phyloP scores from a whole-genome alignment of 2,113 vertebrate species.

The Pyrgilauda ruficollis region DNA sequence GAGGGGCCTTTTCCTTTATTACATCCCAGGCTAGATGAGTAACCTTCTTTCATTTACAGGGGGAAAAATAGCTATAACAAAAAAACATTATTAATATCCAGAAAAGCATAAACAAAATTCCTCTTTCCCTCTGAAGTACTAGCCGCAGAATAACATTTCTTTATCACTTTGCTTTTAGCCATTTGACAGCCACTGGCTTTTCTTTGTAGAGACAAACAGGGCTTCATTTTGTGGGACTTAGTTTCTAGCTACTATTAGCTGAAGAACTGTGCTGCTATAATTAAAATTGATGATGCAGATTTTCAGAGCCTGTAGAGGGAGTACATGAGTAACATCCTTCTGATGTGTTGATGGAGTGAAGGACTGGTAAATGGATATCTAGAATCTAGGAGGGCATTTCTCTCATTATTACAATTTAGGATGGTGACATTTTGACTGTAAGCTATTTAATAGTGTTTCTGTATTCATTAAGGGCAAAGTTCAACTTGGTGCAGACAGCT shows the following conservation, averaged over 20 bases:
- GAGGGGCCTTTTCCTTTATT: constrained; percentile 28
- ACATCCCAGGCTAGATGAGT: not conserved
- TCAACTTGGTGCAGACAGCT: constrained; percentile 60
- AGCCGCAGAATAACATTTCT: not conserved
- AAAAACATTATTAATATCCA: not conserved
- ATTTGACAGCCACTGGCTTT: not conserved
- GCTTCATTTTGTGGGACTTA: not conserved
- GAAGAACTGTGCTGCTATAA: constrained; percentile 5
- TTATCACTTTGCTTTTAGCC: not conserved
- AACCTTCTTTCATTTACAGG: not conserved
- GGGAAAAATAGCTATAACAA: not conserved
- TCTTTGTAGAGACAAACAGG: not conserved
- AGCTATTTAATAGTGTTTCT: constrained; percentile 66
- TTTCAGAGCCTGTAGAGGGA: constrained; percentile 61
- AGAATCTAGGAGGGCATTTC: constrained; percentile 56
- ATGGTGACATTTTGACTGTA: constrained; percentile 53
- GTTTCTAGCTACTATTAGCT: constrained; percentile 8
- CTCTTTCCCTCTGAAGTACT: not conserved
- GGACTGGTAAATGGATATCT: constrained; percentile 29
- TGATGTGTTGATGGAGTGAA: constrained; percentile 50
- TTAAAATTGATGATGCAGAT: constrained; percentile 56
- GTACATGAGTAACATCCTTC: constrained; percentile 20
- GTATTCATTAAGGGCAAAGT: constrained; percentile 66
- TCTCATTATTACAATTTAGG: constrained; percentile 60
- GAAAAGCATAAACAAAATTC: not conserved